These are phyloP conservation scores for Calyptommatus sinebrachiatus DNA, from an alignment of 2,113 vertebrate species.

Conservation along the genomic window DNA sequence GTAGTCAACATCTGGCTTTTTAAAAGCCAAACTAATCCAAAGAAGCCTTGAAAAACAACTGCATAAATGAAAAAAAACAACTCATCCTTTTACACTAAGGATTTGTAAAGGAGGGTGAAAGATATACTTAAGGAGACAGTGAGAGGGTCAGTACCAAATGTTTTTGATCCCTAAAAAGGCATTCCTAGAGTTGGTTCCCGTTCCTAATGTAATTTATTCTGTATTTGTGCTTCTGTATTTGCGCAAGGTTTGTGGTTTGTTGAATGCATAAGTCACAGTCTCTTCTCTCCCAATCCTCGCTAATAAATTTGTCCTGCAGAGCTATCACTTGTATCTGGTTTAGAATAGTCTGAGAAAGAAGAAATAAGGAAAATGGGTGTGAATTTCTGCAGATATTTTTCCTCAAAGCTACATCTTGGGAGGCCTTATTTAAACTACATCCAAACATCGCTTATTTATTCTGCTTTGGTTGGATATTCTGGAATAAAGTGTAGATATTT, in stretches of 20 bases:
- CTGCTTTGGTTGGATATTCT: too few relatives aligned
- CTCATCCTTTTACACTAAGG: not conserved
- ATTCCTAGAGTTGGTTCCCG: too few relatives aligned
- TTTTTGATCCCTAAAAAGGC: too few relatives aligned
- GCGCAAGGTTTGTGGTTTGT: too few relatives aligned
- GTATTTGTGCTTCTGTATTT: too few relatives aligned
- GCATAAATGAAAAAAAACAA: not conserved
- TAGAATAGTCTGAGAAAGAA: not conserved
- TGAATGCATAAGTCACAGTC: not conserved
- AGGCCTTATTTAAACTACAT: too few relatives aligned
- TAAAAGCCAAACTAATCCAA: not conserved
- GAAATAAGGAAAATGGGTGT: not conserved
- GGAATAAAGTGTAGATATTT: too few relatives aligned
- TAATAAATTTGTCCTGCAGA: not conserved
- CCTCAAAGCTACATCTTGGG: not conserved
- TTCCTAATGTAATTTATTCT: too few relatives aligned
- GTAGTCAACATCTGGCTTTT: not conserved
- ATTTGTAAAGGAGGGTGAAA: not conserved
- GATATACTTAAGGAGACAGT: too few relatives aligned
- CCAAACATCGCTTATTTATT: too few relatives aligned
- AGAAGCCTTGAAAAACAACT: not conserved
- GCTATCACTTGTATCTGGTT: not conserved
- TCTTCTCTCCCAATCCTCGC: not conserved
- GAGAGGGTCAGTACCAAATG: too few relatives aligned
- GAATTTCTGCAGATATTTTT: not conserved